Percentiles rank a stretch among this genome's conserved stretches.
Evolutionary conservation across 2,888 invertebrate species (phyloP).

Genomic region (Orthonevra nobilis): DNA sequence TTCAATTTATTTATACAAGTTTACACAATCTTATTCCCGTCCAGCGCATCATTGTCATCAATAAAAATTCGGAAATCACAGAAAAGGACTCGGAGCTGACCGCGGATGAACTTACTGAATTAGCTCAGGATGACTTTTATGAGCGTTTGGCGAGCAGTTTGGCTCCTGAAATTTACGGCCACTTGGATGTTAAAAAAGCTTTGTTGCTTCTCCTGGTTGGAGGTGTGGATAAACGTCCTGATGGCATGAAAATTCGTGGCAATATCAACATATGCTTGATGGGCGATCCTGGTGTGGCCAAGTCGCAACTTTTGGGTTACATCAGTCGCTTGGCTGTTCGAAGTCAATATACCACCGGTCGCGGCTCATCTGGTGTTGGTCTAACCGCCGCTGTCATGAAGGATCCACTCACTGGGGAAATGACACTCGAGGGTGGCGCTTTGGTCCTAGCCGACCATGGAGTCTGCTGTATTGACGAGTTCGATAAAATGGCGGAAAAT

Average conservation of each 20-base stretch:
- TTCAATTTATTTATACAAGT: too few species aligned
- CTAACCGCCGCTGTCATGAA: constrained; percentile 99
- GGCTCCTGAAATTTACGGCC: constrained; percentile 99
- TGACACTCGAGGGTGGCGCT: constrained; percentile 98
- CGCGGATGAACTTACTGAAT: constrained; percentile 89
- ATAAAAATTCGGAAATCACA: constrained; percentile 92
- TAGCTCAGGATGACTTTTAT: constrained; percentile 95
- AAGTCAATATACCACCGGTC: constrained; percentile 97
- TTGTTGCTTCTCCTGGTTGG: constrained; percentile 94
- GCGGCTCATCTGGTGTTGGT: constrained; percentile 99
- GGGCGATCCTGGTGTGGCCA: constrained; percentile 99
- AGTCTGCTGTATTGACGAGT: constrained; percentile 99
- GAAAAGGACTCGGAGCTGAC: constrained; percentile 86
- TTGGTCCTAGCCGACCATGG: constrained; percentile 97
- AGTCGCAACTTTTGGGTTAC: constrained; percentile 97
- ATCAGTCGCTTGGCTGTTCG: constrained; percentile 96
- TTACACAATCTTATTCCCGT: too few species aligned
- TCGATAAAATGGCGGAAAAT: constrained; percentile 98
- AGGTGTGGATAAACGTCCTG: constrained; percentile 92
- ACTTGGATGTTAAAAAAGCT: constrained; percentile 98
- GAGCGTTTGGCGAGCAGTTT: constrained; percentile 94
- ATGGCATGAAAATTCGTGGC: constrained; percentile 98
- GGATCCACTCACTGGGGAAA: constrained; percentile 98
- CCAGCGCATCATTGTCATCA: constrained; percentile 83
- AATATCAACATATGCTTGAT: constrained; percentile 99